Base-by-base conservation (phyloP, 2,888 invertebrate species). In the Cataglyphis rosenhaueri region DNA sequence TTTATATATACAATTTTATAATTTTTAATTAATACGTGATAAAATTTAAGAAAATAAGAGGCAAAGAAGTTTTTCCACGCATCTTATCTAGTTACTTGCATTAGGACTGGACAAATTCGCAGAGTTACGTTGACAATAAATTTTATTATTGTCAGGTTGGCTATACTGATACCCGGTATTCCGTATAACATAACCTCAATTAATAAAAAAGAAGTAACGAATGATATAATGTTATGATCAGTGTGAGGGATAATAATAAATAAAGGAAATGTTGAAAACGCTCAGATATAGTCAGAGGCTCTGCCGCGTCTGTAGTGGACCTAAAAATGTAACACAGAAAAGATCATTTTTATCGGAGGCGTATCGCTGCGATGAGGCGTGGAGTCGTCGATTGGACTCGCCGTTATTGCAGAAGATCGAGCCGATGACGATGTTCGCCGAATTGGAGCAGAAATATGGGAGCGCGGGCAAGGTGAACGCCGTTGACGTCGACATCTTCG, bases 401-500 rank as follows among this genome's bases (percentile, higher is more conserved):
- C 95, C 97, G 3, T 91, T 97, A 52, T 92, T 97, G 59, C 94
- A 95, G 86, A 95, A 95, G 89, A 95, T 97, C 44, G 96, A 97
- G 90, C 86, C 96, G 79, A 96, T 96, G 85, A 96, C 97, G 90
- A 96, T 98, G 86, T 97, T 97, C 92, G 95, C 96, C 91, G 96
- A 97, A 84, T 91, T 98, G 61, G 97, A 97, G 82, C 96, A 96
- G 89, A 96, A 96, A 87, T 97, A 96, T 92, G 95, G 96, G 64
- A 95, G 95, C 57, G 95, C 95, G 81, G 96, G 96, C 21, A 95
- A 96, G 88, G 95, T 97, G 21, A 97, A 96, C 94, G 96, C 97
- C 3, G 96, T 98, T 38, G 98, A 98, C 94, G 96, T 98, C 10
- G 98, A 98, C 92, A 95, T 98, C 89, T 97, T 97, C 94, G 96